Evolutionary conservation across 2,797 vertebrate genomes (phyloP).

Genomic region (Scarus forsteni): DNA sequence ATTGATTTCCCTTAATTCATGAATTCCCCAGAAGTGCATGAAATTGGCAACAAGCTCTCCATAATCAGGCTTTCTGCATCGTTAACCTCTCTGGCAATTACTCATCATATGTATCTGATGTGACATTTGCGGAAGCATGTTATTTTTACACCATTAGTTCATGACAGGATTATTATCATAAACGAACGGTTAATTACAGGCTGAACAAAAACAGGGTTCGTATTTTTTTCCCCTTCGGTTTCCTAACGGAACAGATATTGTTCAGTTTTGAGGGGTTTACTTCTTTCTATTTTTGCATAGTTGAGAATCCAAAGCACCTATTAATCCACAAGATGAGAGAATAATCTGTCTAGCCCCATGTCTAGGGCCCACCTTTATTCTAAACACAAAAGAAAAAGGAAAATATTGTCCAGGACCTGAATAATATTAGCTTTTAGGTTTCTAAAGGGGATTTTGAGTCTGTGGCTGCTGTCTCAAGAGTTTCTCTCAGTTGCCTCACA

Average conservation of each 20-base stretch:
- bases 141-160: constrained; percentile 76
- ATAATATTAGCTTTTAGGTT: too few relatives aligned
- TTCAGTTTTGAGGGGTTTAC: not conserved
- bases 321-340: too few relatives aligned
- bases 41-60: constrained; percentile 73
- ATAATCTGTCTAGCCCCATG: too few relatives aligned
- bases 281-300: too few relatives aligned
- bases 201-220: constrained; percentile 33
- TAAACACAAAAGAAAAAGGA: too few relatives aligned
- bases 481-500: too few relatives aligned
- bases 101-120: constrained; percentile 66
- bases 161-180: constrained; percentile 68
- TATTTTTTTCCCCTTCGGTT: constrained; percentile 17
- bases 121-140: constrained; percentile 76
- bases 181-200: constrained; percentile 62
- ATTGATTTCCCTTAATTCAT: constrained; percentile 76
- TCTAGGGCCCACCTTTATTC: too few relatives aligned
- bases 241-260: constrained; percentile 9
- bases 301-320: too few relatives aligned
- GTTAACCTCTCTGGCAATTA: constrained; percentile 71
- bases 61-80: constrained; percentile 73
- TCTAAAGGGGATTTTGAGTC: too few relatives aligned
- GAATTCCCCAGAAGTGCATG: constrained; percentile 71
- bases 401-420: too few relatives aligned
- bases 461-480: too few relatives aligned